Base-by-base conservation (phyloP, 2,113 vertebrate genomes). In the Ceratotherium simum region DNA sequence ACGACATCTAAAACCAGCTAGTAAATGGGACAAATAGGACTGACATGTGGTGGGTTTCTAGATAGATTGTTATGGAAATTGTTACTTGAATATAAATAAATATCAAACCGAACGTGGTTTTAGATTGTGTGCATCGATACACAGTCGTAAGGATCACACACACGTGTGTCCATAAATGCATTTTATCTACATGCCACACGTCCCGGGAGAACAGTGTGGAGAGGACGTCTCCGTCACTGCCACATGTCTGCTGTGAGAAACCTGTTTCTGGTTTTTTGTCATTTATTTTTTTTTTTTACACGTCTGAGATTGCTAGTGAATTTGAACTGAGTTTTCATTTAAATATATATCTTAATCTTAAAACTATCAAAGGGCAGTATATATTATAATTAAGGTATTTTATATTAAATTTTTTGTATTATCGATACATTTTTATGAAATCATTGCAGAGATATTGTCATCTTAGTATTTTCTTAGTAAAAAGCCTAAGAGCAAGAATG, bases 281-380 rank as follows among this genome's bases (percentile, higher is more conserved):
- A 7, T 62, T 25, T 64, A 7, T 64, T 36, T 25, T 80, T 25
- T 25, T 80, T 78, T 70, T 92, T 31, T 82, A 42, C 85, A 51
- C 23, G 0, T 72, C 90, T 89, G 42, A 95, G 1, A 67, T 82
- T 76, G 39, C 81, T 90, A 64, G 78, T 60, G 56, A 96, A 92
- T 98, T 97, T 75, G 86, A 67, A 93, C 82, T 67, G 60, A 92
- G 76, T 95, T 90, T 92, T 73, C 91, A 96, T 92, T 85, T 69
- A 62, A 97, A 33, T 65, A 54, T 89, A 13, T 83, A 75, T 82
- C 84, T 95, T 84, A 48, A 64, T 89, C 64, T 83, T 94, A 86
- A 96, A 97, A 91, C 69, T 0, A 0, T 89, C 83, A 78, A 65
- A 97, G 97, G 96, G 92, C 96, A 96, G 91, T 92, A 25, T 17